phyloP scores from a whole-genome alignment of 30 jellyfish, hydroid and myxozoan genomes.

The Phacellophora camtschatica region DNA sequence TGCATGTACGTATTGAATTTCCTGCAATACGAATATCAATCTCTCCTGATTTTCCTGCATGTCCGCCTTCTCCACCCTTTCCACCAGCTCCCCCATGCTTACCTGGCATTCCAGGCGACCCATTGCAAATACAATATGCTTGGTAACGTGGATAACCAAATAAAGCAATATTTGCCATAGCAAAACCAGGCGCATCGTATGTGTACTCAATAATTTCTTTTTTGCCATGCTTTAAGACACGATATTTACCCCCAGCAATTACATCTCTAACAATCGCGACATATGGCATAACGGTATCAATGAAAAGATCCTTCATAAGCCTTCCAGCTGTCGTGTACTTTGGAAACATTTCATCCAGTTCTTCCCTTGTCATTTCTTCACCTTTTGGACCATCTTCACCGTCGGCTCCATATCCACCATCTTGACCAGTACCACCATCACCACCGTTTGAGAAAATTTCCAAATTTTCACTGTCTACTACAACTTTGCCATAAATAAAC shows the following conservation, averaged over 20 bases:
- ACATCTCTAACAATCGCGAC: neutral
- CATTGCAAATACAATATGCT: neutral
- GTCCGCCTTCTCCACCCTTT: neutral
- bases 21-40: neutral
- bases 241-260: neutral
- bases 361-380: neutral
- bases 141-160: neutral
- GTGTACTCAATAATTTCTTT: neutral
- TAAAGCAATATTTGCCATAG: neutral
- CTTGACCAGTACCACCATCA: neutral
- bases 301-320: neutral
- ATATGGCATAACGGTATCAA: neutral
- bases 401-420: neutral
- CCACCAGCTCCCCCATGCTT: neutral
- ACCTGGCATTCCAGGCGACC: neutral
- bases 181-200: neutral
- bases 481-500: neutral
- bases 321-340: neutral
- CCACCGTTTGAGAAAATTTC: neutral
- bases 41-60: neutral
- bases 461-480: neutral
- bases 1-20: neutral
- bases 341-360: neutral
- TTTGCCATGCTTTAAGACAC: neutral
- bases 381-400: neutral